Percentiles rank a stretch among this genome's conserved stretches.
Evolutionary conservation across 1,140 invertebrate genomes (phyloP).

Genomic region (Augochlora pura): DNA sequence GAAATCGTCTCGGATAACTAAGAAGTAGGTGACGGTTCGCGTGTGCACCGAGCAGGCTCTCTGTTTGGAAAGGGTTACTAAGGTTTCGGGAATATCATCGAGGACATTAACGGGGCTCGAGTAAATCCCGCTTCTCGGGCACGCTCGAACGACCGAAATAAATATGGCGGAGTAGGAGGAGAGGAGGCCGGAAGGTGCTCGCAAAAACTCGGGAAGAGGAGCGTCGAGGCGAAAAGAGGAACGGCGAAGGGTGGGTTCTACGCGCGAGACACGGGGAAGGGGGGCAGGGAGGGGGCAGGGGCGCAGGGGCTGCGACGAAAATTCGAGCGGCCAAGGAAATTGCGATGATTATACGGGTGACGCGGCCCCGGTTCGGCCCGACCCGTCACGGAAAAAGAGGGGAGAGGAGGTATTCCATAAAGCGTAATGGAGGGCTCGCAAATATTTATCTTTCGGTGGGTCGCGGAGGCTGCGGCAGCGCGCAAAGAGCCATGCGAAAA

Average conservation of each 20-base stretch:
- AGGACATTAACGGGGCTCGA: background rate
- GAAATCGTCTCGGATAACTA: no score
- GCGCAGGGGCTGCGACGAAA: conserved; percentile 12
- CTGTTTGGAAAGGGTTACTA: no score
- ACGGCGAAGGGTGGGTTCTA: conserved; percentile 13
- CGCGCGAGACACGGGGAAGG: background rate
- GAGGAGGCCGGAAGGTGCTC: background rate
- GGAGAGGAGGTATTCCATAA: conserved; percentile 55
- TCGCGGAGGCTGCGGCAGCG: conserved; percentile 29
- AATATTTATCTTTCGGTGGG: conserved; percentile 64
- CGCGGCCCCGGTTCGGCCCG: background rate
- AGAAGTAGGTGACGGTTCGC: no score
- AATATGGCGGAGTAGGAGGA: background rate
- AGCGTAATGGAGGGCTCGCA: conserved; percentile 61
- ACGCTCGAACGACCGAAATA: conserved; percentile 31
- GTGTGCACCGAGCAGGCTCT: no score
- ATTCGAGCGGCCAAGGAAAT: conserved; percentile 44
- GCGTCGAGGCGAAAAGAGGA: background rate
- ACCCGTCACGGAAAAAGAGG: background rate
- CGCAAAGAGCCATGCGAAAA: conserved; percentile 52
- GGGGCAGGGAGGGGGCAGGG: background rate
- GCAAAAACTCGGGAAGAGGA: background rate
- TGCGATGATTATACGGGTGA: conserved; percentile 40
- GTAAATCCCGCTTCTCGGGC: background rate
- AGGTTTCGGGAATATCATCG: background rate